Evolutionary conservation across 2,113 vertebrate genomes (phyloP).

Genomic region (Cyprinus carpio): DNA sequence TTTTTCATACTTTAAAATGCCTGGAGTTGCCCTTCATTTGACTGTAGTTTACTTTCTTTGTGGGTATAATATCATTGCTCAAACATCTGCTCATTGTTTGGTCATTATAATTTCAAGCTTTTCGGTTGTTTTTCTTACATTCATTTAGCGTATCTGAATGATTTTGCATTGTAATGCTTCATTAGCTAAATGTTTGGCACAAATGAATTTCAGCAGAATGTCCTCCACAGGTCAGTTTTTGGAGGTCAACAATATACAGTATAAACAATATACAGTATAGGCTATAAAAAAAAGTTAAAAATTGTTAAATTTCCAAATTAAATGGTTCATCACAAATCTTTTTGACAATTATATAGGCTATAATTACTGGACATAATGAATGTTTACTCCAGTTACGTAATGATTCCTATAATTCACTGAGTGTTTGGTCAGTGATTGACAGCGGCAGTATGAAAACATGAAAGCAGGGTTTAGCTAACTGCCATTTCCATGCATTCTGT

Average conservation of each 20-base stretch:
- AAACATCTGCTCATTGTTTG: neutral
- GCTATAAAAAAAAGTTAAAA: no score
- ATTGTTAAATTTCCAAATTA: no score
- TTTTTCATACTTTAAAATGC: constrained; percentile 14
- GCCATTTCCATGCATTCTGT: no score
- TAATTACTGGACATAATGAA: no score
- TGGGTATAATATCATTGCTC: neutral
- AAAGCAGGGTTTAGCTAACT: no score
- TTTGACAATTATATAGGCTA: no score
- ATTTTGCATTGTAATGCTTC: neutral
- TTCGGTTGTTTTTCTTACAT: neutral
- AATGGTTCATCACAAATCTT: no score
- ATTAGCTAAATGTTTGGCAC: neutral
- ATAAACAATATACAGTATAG: no score
- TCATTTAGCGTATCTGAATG: neutral
- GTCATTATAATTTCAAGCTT: neutral
- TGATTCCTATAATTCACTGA: no score
- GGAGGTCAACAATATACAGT: neutral
- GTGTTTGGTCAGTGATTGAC: no score
- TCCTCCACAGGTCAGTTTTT: neutral
- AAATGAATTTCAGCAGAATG: neutral
- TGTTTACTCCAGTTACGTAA: no score
- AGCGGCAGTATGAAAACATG: no score
- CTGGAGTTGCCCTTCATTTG: neutral
- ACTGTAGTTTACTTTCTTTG: neutral